Evolutionary conservation across 2,888 invertebrate species (phyloP), one percentile per base, ranked within the genome.

Genomic region (Nephrocerus scutellatus): DNA sequence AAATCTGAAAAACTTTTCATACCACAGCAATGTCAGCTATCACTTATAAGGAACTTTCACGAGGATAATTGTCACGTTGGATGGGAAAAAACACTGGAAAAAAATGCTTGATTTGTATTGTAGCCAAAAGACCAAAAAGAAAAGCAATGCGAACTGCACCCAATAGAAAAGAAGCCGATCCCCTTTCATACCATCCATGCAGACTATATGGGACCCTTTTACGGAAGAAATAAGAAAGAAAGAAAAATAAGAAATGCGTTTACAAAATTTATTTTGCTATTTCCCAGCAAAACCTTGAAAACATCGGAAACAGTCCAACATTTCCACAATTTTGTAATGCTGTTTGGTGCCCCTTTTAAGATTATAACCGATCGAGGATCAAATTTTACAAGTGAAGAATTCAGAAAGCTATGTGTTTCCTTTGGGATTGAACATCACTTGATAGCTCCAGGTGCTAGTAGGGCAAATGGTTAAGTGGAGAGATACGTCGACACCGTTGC

Each of bases 41-140:
- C 6, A n/a, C 12, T 15, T 12, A 44, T 40, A 30, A 41, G 37
- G 19, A 40, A 31, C 18, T 44, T 24, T 26, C 39, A 41, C 23
- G 40, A 47, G 20, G 47, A 47, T 13, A 47, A 47, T 24, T 47
- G 44, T 25, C 41, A 46, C 20, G 36, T 46, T 25, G 46, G 39
- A 22, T 46, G 46, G 46, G 42, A 44, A 22, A 47, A 47, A 21
- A 42, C 41, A 7, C 22, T 47, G 8, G 13, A 15, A 15, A 46
- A n/a, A 46, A 29, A 30, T 47, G 26, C 22, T 29, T 14, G 30
- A 33, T 23, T 30, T 45, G 6, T 41, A 46, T 31, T 43, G 42
- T 38, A 48, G n/a, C n/a, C n/a, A n/a, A n/a, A n/a, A n/a, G n/a
- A n/a, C n/a, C n/a, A n/a, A n/a, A n/a, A n/a, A n/a, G n/a, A n/a